Evolutionary conservation across 2,888 invertebrate genomes (phyloP).

Genomic region (Escarpia spicata): DNA sequence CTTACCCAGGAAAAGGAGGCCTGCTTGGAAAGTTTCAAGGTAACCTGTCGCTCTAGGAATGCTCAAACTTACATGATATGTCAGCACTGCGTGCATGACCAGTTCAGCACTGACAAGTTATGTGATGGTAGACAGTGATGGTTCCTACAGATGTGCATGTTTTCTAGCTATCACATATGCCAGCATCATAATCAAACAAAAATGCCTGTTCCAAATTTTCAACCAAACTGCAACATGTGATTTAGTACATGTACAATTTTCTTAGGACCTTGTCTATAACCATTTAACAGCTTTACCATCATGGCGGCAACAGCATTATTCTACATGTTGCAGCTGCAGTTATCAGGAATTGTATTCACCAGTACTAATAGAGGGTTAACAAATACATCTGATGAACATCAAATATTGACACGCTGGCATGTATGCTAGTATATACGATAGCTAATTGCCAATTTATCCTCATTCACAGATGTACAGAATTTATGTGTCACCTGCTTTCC

Average conservation of each 20-base stretch:
- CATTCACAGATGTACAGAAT: background rate
- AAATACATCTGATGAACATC: background rate
- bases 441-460: background rate
- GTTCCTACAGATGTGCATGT: background rate
- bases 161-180: constrained; percentile 16
- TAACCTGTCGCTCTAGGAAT: constrained; percentile 16
- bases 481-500: background rate
- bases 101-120: constrained; percentile 13
- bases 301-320: background rate
- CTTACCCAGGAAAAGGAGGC: constrained; percentile 12
- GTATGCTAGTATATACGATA: constrained; percentile 11
- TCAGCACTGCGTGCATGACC: constrained; percentile 16
- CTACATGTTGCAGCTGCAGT: background rate
- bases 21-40: constrained; percentile 16
- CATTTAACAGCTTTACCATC: background rate
- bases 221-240: background rate
- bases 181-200: background rate
- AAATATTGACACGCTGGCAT: background rate
- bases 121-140: constrained; percentile 10
- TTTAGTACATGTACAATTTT: background rate
- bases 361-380: background rate
- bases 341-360: background rate
- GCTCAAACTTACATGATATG: constrained; percentile 7
- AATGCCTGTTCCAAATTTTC: background rate
- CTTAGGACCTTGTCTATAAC: background rate